These are phyloP conservation scores for Labeo calbasu DNA, from an alignment of 2,797 vertebrate species.

Conservation along the genomic window DNA sequence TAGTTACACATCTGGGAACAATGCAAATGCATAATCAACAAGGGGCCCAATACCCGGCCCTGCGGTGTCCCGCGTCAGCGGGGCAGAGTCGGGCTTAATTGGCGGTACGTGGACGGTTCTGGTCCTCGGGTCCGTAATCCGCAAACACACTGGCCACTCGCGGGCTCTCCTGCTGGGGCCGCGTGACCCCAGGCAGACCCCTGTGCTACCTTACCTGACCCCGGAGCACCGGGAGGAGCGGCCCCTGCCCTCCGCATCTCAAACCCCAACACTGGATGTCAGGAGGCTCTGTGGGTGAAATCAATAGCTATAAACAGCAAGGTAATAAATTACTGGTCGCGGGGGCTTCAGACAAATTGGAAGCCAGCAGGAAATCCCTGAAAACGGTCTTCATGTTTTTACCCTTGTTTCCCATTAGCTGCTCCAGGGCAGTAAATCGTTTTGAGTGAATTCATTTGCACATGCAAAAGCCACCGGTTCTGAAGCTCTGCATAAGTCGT, in stretches of 20 bases:
- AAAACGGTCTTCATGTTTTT: conserved; percentile 67
- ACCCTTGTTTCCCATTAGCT: conserved; percentile 61
- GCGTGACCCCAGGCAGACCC: conserved; percentile 78
- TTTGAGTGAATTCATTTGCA: conserved; percentile 69
- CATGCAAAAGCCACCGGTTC: conserved; percentile 63
- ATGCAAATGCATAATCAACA: conserved; percentile 72
- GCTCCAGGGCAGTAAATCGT: conserved; percentile 79
- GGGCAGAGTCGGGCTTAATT: conserved; percentile 67
- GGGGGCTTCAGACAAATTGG: conserved; percentile 74
- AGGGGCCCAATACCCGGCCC: conserved; percentile 73
- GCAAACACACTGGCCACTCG: conserved; percentile 18
- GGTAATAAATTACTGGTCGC: conserved; percentile 82
- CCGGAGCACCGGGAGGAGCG: conserved; percentile 74
- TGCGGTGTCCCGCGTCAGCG: conserved; percentile 74
- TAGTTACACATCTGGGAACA: conserved; percentile 76
- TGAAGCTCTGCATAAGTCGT: conserved; percentile 4
- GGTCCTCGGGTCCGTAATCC: conserved; percentile 43
- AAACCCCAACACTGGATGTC: conserved; percentile 71
- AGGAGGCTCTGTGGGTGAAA: conserved; percentile 74
- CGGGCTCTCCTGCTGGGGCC: conserved; percentile 22
- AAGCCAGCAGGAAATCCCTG: conserved; percentile 70
- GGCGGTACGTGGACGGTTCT: conserved; percentile 74
- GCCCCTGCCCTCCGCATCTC: conserved; percentile 71
- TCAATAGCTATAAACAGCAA: conserved; percentile 78
- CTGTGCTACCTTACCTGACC: conserved; percentile 81